These are phyloP conservation scores for Podarcis cretensis DNA, from an alignment of 2,113 vertebrate species.

Conservation along the genomic window DNA sequence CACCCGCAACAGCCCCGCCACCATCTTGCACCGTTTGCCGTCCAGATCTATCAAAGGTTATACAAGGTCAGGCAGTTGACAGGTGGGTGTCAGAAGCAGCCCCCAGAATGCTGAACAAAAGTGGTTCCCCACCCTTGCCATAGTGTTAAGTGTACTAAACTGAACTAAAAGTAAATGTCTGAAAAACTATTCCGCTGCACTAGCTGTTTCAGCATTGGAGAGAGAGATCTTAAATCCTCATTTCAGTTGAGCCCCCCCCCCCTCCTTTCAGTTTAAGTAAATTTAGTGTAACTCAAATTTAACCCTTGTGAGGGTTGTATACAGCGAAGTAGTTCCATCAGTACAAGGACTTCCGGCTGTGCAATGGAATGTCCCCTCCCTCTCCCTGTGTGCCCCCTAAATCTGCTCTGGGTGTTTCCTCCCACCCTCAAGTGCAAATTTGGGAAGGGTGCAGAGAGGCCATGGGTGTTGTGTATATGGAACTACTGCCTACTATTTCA, in stretches of 20 bases:
- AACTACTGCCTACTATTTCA: slow-evolving; percentile 35
- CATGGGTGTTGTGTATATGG: no score
- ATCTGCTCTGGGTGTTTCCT: not conserved
- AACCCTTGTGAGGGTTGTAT: not conserved
- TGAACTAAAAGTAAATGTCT: not conserved
- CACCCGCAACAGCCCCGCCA: no score
- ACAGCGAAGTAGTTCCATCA: no score
- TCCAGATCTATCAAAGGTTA: no score
- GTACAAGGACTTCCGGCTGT: no score
- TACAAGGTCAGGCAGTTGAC: no score
- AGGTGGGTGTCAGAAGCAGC: no score
- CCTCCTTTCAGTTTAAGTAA: not conserved
- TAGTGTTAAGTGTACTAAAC: not conserved
- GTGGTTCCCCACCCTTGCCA: not conserved
- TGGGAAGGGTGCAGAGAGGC: no score
- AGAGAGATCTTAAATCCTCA: not conserved
- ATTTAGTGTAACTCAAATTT: not conserved
- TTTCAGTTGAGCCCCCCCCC: not conserved
- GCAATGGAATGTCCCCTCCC: no score
- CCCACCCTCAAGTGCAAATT: not conserved
- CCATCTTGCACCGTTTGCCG: no score
- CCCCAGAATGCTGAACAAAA: no score
- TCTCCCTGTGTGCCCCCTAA: not conserved
- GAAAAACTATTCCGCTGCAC: not conserved
- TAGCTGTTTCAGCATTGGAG: not conserved